phyloP scores from a whole-genome alignment of 1,140 invertebrate species.

The Gryllus bimaculatus region DNA sequence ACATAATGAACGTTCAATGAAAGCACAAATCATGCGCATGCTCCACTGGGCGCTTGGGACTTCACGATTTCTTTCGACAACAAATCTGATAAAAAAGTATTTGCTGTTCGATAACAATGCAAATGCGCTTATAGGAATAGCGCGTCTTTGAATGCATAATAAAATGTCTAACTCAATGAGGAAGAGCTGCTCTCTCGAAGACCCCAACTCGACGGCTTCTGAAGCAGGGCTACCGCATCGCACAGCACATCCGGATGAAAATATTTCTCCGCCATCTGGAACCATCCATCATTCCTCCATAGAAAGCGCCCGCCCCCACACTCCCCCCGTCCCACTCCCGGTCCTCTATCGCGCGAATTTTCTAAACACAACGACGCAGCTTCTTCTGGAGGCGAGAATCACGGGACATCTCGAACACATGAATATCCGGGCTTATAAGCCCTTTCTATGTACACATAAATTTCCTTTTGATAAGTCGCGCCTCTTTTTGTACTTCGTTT shows the following conservation, averaged over 20 bases:
- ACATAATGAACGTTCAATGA: no score
- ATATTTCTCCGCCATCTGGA: neutral
- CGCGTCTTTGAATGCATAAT: no score
- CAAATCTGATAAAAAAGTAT: no score
- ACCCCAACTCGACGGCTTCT: neutral
- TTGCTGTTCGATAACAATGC: no score
- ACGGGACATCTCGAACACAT: neutral
- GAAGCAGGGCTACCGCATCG: neutral
- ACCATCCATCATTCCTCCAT: neutral
- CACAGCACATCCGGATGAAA: neutral
- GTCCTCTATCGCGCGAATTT: neutral
- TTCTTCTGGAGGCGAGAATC: neutral
- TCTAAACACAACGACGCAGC: neutral
- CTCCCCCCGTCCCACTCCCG: no score
- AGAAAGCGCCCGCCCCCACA: neutral
- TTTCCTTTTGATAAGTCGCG: neutral
- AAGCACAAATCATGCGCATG: no score
- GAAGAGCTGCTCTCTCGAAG: no score
- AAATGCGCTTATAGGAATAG: no score
- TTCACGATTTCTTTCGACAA: no score
- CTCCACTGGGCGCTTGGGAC: no score
- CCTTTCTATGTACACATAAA: slow-evolving; percentile 1
- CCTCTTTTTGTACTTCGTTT: neutral
- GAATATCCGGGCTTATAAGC: neutral
- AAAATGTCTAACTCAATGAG: no score